Evolutionary conservation across 2,888 invertebrate genomes (phyloP).

Genomic region (Cecidostiba fungosa): DNA sequence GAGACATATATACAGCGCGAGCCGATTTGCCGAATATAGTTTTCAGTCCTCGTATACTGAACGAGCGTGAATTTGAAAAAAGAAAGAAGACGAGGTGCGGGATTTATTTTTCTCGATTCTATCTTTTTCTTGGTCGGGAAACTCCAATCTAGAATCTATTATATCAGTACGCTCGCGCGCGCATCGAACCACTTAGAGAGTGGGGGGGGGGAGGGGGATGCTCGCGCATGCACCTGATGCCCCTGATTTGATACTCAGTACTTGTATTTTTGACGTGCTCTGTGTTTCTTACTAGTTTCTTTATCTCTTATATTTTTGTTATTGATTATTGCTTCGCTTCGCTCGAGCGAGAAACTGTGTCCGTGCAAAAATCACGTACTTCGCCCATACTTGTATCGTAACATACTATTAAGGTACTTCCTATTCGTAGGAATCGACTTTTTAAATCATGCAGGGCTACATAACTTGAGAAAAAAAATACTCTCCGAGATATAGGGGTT

Average conservation of each 20-base stretch:
- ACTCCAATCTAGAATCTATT: conserved; percentile 16
- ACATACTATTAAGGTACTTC: too few species aligned
- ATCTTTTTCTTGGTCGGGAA: too few species aligned
- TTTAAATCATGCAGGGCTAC: too few species aligned
- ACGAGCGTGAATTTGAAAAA: not conserved
- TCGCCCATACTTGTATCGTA: too few species aligned
- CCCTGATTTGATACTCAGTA: not conserved
- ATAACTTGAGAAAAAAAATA: too few species aligned
- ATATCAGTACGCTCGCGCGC: not conserved
- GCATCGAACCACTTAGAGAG: not conserved
- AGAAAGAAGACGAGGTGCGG: not conserved
- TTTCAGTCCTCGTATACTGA: conserved; percentile 24
- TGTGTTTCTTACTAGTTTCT: not conserved
- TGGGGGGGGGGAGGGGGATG: not conserved
- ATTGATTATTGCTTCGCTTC: too few species aligned
- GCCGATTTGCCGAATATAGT: conserved; percentile 31
- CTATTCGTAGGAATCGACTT: too few species aligned
- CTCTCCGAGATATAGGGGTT: too few species aligned
- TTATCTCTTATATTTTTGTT: too few species aligned
- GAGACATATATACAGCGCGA: not conserved
- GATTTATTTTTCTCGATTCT: not conserved
- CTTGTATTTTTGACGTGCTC: not conserved
- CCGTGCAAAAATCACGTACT: too few species aligned
- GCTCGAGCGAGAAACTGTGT: too few species aligned
- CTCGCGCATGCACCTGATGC: not conserved